phyloP scores from a whole-genome alignment of 2,888 invertebrate genomes.

The Lithophane semibrunnea region DNA sequence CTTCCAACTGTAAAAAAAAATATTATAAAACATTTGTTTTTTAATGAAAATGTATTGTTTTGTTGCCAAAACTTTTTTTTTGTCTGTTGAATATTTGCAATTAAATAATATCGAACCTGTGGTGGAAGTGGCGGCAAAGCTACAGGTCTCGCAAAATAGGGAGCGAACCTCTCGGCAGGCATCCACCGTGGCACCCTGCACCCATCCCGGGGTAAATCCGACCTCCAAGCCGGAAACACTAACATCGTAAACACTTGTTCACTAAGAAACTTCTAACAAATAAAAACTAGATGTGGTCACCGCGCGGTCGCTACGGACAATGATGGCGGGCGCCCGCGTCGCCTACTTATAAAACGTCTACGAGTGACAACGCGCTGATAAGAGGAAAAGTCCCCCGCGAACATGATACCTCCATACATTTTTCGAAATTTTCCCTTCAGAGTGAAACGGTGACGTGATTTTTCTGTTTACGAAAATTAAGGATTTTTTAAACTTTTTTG shows the following conservation, averaged over 20 bases:
- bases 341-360: conserved; percentile 88
- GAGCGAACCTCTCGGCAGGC: conserved; percentile 86
- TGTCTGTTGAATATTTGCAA: conserved; percentile 2
- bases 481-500: neutral
- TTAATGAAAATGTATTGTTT: neutral
- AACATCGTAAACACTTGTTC: conserved; percentile 80
- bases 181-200: conserved; percentile 86
- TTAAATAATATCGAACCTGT: conserved; percentile 78
- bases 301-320: conserved; percentile 81
- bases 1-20: conserved; percentile 87
- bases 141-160: conserved; percentile 83
- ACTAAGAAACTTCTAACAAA: conserved; percentile 61
- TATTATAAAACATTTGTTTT: conserved; percentile 10
- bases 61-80: conserved; percentile 15
- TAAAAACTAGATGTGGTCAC: conserved; percentile 77
- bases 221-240: conserved; percentile 87
- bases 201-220: conserved; percentile 79
- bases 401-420: conserved; percentile 69
- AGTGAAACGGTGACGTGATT: neutral
- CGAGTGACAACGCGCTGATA: conserved; percentile 86
- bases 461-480: neutral
- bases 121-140: conserved; percentile 79
- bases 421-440: conserved; percentile 36
- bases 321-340: conserved; percentile 80
- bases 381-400: conserved; percentile 87